Evolutionary conservation across 2,797 vertebrate genomes (phyloP).

Genomic region (Danio jaintianensis): DNA sequence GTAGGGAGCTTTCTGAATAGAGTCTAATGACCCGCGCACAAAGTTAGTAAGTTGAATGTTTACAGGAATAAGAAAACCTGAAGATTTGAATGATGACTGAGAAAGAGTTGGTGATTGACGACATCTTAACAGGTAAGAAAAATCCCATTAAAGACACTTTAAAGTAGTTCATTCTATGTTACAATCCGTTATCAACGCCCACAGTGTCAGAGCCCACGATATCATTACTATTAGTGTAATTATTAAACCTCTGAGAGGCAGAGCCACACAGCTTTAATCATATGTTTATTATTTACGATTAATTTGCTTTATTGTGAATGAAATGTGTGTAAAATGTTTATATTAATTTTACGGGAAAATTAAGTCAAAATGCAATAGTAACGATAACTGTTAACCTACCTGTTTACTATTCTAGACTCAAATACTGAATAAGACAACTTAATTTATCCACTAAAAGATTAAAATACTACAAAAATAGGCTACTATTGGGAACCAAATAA

Average conservation of each 20-base stretch:
- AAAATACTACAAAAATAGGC: too few species aligned
- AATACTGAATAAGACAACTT: too few species aligned
- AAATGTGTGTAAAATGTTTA: neutral
- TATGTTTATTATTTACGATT: neutral
- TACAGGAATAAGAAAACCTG: slow-evolving; percentile 64
- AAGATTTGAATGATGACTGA: slow-evolving; percentile 71
- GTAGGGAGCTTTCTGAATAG: slow-evolving; percentile 37
- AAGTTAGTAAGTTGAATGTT: slow-evolving; percentile 56
- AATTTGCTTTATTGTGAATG: neutral
- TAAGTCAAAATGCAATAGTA: neutral
- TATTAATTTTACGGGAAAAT: neutral
- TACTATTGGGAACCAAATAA: too few species aligned
- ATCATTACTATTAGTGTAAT: neutral
- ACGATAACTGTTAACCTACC: too few species aligned
- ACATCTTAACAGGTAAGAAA: slow-evolving; percentile 72
- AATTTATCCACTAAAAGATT: too few species aligned
- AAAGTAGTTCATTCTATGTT: neutral
- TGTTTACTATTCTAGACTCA: too few species aligned
- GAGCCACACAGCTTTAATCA: neutral
- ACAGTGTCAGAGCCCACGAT: slow-evolving; percentile 8
- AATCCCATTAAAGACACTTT: neutral
- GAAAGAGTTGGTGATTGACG: slow-evolving; percentile 69
- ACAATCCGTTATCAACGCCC: slow-evolving; percentile 27
- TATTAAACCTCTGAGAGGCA: slow-evolving; percentile 16
- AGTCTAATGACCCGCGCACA: slow-evolving; percentile 52